Evolutionary conservation across 2,888 invertebrate species (phyloP).

Genomic region (Subacronicta megacephala): DNA sequence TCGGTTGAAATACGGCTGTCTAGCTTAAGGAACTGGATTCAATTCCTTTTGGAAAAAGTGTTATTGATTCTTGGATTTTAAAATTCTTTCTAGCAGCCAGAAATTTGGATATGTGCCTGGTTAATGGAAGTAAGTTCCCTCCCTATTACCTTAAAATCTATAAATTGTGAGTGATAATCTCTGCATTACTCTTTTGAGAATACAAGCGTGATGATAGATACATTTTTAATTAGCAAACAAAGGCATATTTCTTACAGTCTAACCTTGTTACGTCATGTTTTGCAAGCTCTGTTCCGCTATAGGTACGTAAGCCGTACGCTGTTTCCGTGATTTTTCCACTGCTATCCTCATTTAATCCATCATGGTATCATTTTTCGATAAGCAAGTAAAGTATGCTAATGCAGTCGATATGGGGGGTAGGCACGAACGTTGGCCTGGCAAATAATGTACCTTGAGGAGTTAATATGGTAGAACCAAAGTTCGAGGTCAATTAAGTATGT

Average conservation of each 20-base stretch:
- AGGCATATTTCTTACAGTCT: neutral
- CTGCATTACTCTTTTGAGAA: too few species aligned
- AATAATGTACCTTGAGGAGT: conserved; percentile 23
- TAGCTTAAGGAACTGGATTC: too few species aligned
- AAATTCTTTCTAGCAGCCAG: too few species aligned
- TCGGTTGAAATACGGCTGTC: too few species aligned
- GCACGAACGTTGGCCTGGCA: conserved; percentile 31
- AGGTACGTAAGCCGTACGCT: conserved; percentile 1
- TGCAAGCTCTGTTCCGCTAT: neutral
- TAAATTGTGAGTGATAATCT: too few species aligned
- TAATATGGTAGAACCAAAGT: neutral
- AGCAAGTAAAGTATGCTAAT: conserved; percentile 38
- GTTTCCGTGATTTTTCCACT: conserved; percentile 38
- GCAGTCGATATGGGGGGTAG: conserved; percentile 23
- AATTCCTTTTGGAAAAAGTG: too few species aligned
- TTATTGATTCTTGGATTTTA: too few species aligned
- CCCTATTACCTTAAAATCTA: too few species aligned
- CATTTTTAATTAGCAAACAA: neutral
- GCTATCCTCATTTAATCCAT: conserved; percentile 26
- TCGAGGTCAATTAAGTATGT: too few species aligned
- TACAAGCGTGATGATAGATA: neutral
- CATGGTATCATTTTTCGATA: conserved; percentile 29
- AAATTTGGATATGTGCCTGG: too few species aligned
- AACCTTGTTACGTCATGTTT: neutral
- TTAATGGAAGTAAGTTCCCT: too few species aligned